Evolutionary conservation across 30 jellyfish, hydroid and myxozoan genomes (phyloP), one percentile per base, ranked within the genome.

Genomic region (Rhopilema esculentum): DNA sequence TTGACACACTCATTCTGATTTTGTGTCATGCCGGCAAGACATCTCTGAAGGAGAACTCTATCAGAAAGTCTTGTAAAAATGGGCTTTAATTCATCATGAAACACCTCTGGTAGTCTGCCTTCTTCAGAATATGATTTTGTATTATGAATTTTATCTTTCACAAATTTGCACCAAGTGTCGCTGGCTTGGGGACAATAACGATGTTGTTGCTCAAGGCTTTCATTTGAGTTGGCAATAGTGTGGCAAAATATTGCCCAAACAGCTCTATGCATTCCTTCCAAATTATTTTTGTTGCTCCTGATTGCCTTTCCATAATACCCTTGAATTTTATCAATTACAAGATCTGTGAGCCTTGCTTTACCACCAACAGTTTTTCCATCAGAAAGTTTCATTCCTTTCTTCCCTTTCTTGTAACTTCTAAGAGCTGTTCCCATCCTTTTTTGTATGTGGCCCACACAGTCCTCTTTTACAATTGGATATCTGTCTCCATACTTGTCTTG

Each of bases 1-100:
- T 78, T 64, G 21, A 78, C 21, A 25, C 69, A 49, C 76, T 78
- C 88, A 61, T 53, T 78, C 63, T 78, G 88, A 52, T 78, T 78
- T 78, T 78, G 88, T 18, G 88, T 78, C 26, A 78, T 33, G 20
- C 88, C 88, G 66, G 33, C 20, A 7, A 78, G 79, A 50, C 79
- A 78, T 27, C 88, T 57, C 20, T 78, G 27, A 64, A 78, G 72
- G 21, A 78, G 76, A 8, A 26, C 33, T 17, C 24, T 52, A 26
- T 78, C 79, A 15, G 88, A 78, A 16, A 78, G 79, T 68, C 79
- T 68, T 1, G 2, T 68, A 68, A 26, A 68, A 7, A 26, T 68
- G 25, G 79, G 79, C 49, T 68, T 68, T 51, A 68, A 26, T 22
- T 68, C 79, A 21, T 68, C 27, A 23, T 68, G 25, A 26, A 68